Evolutionary conservation across 2,888 invertebrate species (phyloP), one percentile per base, ranked within the genome.

Genomic region (Acleris holmiana): DNA sequence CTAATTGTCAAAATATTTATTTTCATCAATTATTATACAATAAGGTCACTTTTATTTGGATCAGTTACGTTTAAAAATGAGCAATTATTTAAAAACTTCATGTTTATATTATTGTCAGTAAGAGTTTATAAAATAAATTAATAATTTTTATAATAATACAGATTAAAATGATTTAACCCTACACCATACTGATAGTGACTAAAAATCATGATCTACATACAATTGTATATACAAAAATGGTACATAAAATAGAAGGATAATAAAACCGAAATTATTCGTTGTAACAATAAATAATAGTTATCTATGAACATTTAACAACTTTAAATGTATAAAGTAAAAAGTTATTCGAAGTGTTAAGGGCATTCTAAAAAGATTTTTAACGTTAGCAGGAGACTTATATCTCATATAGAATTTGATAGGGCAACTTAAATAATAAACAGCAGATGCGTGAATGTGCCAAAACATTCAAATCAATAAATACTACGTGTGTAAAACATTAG

Each of bases 221-320:
- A 76, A 77, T 75, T 75, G 73, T 84, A 85, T 84, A 81, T 83
- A 86, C 84, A 85, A 71, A 57, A 71, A 61, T 72, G 74, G 76
- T 72, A 76, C 73, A 76, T 73, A 75, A 77, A 75, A 75, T 81
- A 80, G 76, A 80, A 74, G 77, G 79, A 71, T 73, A 72, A 51
- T 53, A 63, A 58, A 76, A 73, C 77, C 73, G 70, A 74, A 72
- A 73, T 69, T 82, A 82, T 89, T 90, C 89, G 89, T 88, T 89
- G 89, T 84, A 83, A 80, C 84, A 89, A 89, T 87, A 86, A 90
- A 88, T 88, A 86, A 87, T 85, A 87, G 71, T 76, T 84, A 81
- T 85, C 87, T 89, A 88, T 85, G 77, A 90, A 91, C 84, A 85
- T 86, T 90, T 88, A 91, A 91, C 90, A 84, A 87, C 81, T 88